Base-by-base conservation (phyloP, 2,113 vertebrate species). In the Rhinogobius similis region DNA sequence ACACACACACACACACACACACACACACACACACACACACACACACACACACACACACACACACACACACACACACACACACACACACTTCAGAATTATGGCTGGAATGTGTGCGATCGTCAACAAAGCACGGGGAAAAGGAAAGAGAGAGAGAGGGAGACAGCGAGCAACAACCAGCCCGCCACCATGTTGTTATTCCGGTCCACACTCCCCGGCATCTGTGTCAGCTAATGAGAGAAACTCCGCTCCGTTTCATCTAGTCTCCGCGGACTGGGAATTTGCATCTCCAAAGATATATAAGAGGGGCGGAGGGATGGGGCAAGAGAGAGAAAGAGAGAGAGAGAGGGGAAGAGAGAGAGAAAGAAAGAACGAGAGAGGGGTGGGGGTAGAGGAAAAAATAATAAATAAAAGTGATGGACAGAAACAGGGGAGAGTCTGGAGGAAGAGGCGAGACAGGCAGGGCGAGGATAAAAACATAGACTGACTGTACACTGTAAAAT, bases 181-280 rank as follows among this genome's bases (percentile, higher is more conserved):
- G 87, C 86, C 89, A 87, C 85, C 84, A 79, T 78, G 88, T 92
- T 92, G 89, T 90, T 92, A 92, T 92, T 92, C 90, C 87, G 89
- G 90, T 90, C 90, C 88, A 90, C 89, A 83, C 87, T 86, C 89
- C 88, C 86, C 89, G 86, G 90, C 90, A 92, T 92, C 90, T 92
- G 90, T 92, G 90, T 90, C 89, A 92, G 90, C 89, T 92, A 92
- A 92, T 92, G 90, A 92, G 90, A 92, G 90, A 92, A 86, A 89
- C 88, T 90, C 90, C 75, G 87, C 87, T 89, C 86, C 81, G 90
- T 92, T 90, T 92, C 90, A 92, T 92, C 89, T 92, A 79, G 84
- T 90, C 90, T 90, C 90, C 87, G 86, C 29, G 90, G 90, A 92
- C 88, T 81, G 56, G 82, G 90, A 92, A 92, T 92, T 92, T 90